These are phyloP conservation scores for Myiagra hebetior DNA, from an alignment of 2,113 vertebrate genomes.

Conservation along the genomic window DNA sequence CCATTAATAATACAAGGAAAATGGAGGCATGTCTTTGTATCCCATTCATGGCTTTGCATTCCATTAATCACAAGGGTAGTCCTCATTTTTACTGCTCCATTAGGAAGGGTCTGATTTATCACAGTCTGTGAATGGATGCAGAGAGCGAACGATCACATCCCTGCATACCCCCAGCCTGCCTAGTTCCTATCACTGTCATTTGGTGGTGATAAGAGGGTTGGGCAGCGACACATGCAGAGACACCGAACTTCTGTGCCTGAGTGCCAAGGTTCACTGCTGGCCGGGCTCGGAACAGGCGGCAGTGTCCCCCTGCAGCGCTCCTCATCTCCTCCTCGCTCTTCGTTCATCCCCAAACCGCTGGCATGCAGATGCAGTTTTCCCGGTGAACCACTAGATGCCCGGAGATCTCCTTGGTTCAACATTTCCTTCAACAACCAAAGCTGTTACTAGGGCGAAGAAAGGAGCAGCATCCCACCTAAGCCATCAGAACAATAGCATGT, in stretches of 20 bases:
- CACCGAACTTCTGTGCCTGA: not conserved
- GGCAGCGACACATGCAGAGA: not conserved
- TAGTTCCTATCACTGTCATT: not conserved
- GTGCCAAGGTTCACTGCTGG: not conserved
- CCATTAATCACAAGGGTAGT: not conserved
- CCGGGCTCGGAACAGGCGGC: accelerated
- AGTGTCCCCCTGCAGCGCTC: not conserved
- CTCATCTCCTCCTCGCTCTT: not conserved
- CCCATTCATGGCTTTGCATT: not conserved
- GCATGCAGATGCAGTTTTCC: not conserved
- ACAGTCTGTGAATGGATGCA: not conserved
- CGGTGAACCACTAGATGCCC: constrained; percentile 51
- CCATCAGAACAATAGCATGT: not conserved
- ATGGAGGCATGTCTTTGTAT: not conserved
- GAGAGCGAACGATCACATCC: accelerated
- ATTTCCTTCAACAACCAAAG: not conserved
- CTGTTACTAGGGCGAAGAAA: not conserved
- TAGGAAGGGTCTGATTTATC: not conserved
- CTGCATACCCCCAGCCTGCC: not conserved
- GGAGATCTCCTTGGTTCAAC: constrained; percentile 7
- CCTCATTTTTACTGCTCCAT: not conserved
- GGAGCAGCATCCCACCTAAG: not conserved
- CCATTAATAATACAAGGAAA: not conserved
- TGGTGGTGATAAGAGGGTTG: not conserved
- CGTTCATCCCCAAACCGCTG: not conserved